Conservation (phyloP, 1,140 invertebrate species). For the Monomorium pharaonis region DNA sequence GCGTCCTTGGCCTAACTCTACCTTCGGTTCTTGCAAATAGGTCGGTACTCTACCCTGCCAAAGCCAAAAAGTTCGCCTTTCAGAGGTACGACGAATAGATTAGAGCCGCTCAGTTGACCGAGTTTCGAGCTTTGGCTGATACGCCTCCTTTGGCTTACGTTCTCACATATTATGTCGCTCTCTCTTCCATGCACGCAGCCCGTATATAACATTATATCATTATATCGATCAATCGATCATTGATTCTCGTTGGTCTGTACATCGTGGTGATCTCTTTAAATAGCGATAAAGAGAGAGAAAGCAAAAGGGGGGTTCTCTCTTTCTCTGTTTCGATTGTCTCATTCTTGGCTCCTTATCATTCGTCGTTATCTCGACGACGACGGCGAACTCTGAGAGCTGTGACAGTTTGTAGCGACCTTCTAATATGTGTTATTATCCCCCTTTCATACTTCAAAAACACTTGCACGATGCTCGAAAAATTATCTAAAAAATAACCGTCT, state of each 20-base stretch:
- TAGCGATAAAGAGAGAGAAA: conserved; percentile 3
- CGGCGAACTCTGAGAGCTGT: conserved; percentile 66
- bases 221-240: conserved; percentile 30
- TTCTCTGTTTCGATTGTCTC: conserved; percentile 1
- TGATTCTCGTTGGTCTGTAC: background rate
- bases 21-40: conserved; percentile 81
- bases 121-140: conserved; percentile 74
- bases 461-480: background rate
- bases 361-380: conserved; percentile 65
- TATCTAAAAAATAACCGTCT: background rate
- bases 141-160: conserved; percentile 66
- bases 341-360: conserved; percentile 34
- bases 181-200: conserved; percentile 28
- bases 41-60: conserved; percentile 81
- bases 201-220: background rate
- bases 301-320: background rate
- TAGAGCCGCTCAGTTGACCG: conserved; percentile 61
- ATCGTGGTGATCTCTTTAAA: background rate
- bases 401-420: conserved; percentile 47
- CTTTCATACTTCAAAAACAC: conserved; percentile 6
- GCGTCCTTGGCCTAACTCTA: conserved; percentile 73
- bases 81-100: conserved; percentile 79
- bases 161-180: conserved; percentile 46
- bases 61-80: conserved; percentile 82
- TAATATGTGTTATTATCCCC: background rate